Conservation (phyloP, 1,140 invertebrate species). For the Eciton burchellii region DNA sequence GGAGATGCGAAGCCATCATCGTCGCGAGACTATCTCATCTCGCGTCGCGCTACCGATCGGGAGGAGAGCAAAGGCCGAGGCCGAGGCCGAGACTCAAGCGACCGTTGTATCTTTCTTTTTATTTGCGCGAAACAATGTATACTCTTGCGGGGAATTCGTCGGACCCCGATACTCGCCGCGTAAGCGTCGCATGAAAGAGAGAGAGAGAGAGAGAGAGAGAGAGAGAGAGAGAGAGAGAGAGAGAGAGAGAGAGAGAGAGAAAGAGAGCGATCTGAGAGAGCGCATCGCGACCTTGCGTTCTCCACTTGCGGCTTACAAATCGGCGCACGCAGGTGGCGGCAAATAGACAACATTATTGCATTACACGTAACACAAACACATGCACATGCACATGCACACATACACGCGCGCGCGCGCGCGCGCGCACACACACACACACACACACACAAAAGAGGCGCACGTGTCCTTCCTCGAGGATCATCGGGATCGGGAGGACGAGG, state of each 20-base stretch:
- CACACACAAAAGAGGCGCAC: constrained; percentile 14
- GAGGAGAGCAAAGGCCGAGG: background rate
- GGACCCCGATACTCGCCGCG: background rate
- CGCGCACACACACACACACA: too few species aligned
- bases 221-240: constrained; percentile 37
- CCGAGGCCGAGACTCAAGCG: constrained; percentile 1
- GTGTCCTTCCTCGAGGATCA: constrained; percentile 9
- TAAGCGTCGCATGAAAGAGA: constrained; percentile 9
- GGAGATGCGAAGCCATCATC: constrained; percentile 5
- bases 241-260: constrained; percentile 49
- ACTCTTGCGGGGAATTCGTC: constrained; percentile 40
- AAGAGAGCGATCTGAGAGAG: constrained; percentile 37
- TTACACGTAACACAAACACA: constrained; percentile 40
- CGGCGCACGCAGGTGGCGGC: constrained; percentile 25
- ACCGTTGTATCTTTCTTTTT: background rate
- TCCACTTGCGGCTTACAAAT: constrained; percentile 22
- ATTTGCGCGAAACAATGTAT: constrained; percentile 9
- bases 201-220: constrained; percentile 39
- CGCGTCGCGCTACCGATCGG: constrained; percentile 8
- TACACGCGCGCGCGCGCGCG: too few species aligned
- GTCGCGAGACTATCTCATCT: constrained; percentile 1
- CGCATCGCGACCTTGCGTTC: constrained; percentile 50
- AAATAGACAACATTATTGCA: constrained; percentile 14
- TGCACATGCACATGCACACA: too few species aligned
- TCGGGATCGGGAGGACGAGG: constrained; percentile 10